Base-by-base conservation (phyloP, 2,888 invertebrate genomes). In the Lepidocyrtinus sp. region DNA sequence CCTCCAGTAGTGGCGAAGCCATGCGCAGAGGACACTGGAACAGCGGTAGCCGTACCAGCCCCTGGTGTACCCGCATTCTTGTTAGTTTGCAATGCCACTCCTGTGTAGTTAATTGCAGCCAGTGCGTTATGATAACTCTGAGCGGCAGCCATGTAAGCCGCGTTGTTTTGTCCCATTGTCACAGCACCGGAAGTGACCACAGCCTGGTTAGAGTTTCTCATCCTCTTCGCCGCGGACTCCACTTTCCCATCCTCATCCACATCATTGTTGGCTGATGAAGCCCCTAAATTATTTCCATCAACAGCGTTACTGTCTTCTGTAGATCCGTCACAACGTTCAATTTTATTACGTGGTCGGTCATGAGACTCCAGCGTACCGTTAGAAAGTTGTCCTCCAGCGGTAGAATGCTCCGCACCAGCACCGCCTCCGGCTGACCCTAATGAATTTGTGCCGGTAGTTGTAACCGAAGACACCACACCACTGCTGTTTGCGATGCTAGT, bases 101-200 rank as follows among this genome's bases (percentile, higher is more conserved):
- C 93, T 9, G 93, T 93, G 88, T 93, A 93, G 87, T 91, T 92
- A 27, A 93, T 89, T 0, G 93, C 92, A 79, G 92, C 91, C 50
- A 93, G 88, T 19, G 91, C 91, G 86, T 90, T 91, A 82, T 85
- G 85, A 73, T 86, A 86, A 77, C 77, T 85, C 82, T 85, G 86
- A 71, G 85, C 85, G 64, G 85, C 85, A 78, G 84, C 85, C 76
- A 84, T 85, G 73, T 86, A 86, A 79, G 85, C 86, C 78, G 86
- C 85, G 82, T 86, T 86, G 81, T 85, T 86, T 75, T 86, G 86
- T 64, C 72, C 83, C 27, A 77, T 67, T 50, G 71, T 75, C 21
- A 73, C 78, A 70, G 77, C 81, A 77, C 61, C 64, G 2, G 67
- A 27, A 7, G 64, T 69, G 55, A 83, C 78, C 5, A 22, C 63